Evolutionary conservation across 1,140 invertebrate species (phyloP).

Genomic region (Bemisia tabaci): DNA sequence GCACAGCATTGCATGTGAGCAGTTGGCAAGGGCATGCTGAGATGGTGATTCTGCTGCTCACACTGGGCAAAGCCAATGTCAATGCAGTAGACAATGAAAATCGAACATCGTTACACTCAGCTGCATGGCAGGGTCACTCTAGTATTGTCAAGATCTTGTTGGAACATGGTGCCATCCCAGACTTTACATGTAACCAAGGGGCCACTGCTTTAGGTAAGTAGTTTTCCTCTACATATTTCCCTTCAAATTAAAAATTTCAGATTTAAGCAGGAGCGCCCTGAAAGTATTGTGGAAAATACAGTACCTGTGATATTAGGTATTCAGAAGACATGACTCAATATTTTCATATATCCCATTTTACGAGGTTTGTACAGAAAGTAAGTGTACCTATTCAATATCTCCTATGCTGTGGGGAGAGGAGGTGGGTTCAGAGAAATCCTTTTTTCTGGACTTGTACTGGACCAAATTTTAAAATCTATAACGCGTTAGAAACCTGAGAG

Average conservation of each 20-base stretch:
- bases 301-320: no score
- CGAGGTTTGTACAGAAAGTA: no score
- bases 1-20: constrained; percentile 82
- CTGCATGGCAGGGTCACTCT: constrained; percentile 87
- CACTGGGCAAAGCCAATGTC: constrained; percentile 59
- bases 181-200: constrained; percentile 87
- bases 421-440: no score
- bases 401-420: background rate
- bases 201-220: constrained; percentile 67
- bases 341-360: background rate
- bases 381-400: background rate
- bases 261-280: no score
- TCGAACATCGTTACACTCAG: constrained; percentile 79
- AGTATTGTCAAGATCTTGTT: constrained; percentile 69
- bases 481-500: no score
- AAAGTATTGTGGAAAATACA: no score
- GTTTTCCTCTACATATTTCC: background rate
- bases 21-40: constrained; percentile 86
- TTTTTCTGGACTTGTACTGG: no score
- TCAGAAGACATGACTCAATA: background rate
- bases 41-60: constrained; percentile 74
- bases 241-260: no score
- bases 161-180: constrained; percentile 59
- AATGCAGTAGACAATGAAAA: constrained; percentile 82
- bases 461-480: no score